Evolutionary conservation across 2,888 invertebrate species (phyloP), one percentile per base, ranked within the genome.

Genomic region (Vannuccia rotundouncinata): DNA sequence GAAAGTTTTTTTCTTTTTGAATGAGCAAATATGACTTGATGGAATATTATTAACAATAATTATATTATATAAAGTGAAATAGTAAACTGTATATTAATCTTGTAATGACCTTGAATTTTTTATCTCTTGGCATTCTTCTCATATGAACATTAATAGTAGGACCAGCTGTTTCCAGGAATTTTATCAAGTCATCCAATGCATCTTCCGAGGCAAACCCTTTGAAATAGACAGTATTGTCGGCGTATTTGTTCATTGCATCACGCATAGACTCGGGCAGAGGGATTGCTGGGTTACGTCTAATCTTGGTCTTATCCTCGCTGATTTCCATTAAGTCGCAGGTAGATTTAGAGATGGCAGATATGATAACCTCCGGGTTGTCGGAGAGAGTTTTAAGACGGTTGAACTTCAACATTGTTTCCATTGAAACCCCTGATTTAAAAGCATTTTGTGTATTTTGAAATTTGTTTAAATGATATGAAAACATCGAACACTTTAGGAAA

Each of bases 341-440:
- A 0, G 94, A 92, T 83, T 93, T 92, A 82, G 91, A 91, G 0
- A 96, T 85, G 0, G 95, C 93, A 80, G 91, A 90, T 0, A 91
- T 90, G 82, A 98, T 94, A 0, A 91, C 90, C 30, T 91, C 90
- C 0, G 89, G 83, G 84, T 95, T 93, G 0, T 89, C 91, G 0
- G 92, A 91, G 17, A 97, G 86, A 31, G 91, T 74, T 81, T 87
- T 86, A 77, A 98, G 90, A 28, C 96, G 91, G 88, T 96, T 95
- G 87, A 98, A 99, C 81, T 92, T 94, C 75, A 93, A 89, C 88
- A 99, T 91, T 0, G 93, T 91, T 0, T 92, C 91, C 74, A 98
- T 87, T 0, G 94, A 91, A 27, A 99, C 91, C 98, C 98, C 89
- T 86, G 80, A n/a, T n/a, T n/a, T n/a, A n/a, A n/a, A n/a, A n/a